Base-by-base conservation (phyloP, 2,888 invertebrate genomes). In the Microplitis deprimator region DNA sequence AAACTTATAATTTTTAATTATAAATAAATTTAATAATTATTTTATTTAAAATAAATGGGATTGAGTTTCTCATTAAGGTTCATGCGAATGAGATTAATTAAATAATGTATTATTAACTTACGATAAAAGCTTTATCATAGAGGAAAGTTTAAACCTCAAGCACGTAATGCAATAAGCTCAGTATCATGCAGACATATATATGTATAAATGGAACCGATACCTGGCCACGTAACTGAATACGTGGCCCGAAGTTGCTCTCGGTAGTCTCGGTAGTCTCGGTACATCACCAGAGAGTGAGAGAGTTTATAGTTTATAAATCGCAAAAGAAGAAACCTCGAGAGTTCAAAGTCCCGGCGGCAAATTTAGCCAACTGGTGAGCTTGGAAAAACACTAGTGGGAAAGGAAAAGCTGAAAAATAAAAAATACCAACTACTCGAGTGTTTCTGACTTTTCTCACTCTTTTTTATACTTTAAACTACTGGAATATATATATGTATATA, bases 111-210 rank as follows among this genome's bases (percentile, higher is more conserved):
- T 13, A 50, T 50, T 50, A 13, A 50, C 50, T 50, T 50, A 50
- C 5, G 13, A 50, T 50, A 50, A 50, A 50, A 50, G 50, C 50
- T 50, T 50, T 50, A 8, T 50, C 50, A 50, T 50, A 13, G 50
- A 29, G 50, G 10, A 50, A 50, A 50, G 50, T 50, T 50, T 67
- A n/a, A 50, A 67, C 20, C 13, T 6, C 20, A 59, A 73, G 67
- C 73, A 73, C 67, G 73, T 73, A 73, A 73, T 41, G 73, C 73
- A 73, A 73, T 67, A 73, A 73, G 73, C 73, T 67, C 50, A 13
- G 67, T 73, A 67, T 65, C 67, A 73, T 73, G 67, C 73, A 59
- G 8, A 13, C 50, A 8, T 5, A 13, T 50, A 50, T 50, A 50
- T 50, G 5, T 50, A 20, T 50, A 29, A 59, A 50, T 73, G 65